Evolutionary conservation across 2,113 vertebrate species (phyloP).

Genomic region (Dolichotis patagonum): DNA sequence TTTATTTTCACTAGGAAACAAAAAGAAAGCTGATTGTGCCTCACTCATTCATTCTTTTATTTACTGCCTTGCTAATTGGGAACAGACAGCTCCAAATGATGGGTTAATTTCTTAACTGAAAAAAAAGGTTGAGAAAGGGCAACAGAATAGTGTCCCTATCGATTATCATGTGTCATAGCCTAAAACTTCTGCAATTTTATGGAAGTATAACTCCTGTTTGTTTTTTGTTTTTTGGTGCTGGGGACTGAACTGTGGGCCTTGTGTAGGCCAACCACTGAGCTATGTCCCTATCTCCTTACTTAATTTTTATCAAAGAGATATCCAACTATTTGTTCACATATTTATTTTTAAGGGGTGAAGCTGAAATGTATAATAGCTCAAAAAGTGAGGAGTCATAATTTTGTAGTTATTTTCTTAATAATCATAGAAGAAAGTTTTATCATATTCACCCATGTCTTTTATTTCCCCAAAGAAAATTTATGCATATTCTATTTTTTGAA

Average conservation of each 20-base stretch:
- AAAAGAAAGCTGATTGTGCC: conserved; percentile 26
- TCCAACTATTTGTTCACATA: not conserved
- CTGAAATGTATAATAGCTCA: not conserved
- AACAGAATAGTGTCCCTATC: not conserved
- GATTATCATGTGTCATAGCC: not conserved
- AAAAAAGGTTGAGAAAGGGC: not conserved
- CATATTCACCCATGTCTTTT: not conserved
- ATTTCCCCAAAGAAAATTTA: conserved; percentile 10
- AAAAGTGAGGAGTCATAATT: conserved; percentile 19
- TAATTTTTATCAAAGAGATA: conserved; percentile 55
- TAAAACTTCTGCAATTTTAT: conserved; percentile 46
- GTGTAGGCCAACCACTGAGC: not conserved
- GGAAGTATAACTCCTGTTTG: not conserved
- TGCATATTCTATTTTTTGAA: conserved; percentile 29
- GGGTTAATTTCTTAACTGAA: not conserved
- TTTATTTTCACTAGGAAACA: conserved; percentile 46
- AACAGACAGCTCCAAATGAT: conserved; percentile 23
- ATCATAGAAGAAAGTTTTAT: conserved; percentile 30
- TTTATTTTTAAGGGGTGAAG: conserved; percentile 33
- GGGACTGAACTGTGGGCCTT: not conserved
- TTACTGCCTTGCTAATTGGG: conserved; percentile 5
- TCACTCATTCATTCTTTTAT: conserved; percentile 25
- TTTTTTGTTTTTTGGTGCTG: not conserved
- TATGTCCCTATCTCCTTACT: not conserved
- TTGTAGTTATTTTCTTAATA: conserved; percentile 49